phyloP scores from a whole-genome alignment of 92 coral and sea anemone genomes.

The Bergia sp. region DNA sequence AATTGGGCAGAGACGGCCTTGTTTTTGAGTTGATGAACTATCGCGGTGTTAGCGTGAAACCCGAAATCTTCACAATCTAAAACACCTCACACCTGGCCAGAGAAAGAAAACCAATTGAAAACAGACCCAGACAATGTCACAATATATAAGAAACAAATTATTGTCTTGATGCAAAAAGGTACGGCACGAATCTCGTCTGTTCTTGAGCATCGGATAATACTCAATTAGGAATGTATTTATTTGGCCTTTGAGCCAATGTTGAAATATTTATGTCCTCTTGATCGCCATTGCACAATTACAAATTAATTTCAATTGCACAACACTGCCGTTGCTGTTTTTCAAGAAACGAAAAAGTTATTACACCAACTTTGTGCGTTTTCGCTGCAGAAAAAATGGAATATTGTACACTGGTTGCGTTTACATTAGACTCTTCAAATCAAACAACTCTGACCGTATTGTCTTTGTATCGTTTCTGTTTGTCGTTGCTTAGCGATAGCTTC shows the following conservation, averaged over 20 bases:
- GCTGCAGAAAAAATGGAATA: conserved; percentile 5
- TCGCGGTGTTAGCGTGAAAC: conserved; percentile 33
- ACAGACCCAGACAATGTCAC: conserved; percentile 44
- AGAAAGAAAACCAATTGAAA: conserved; percentile 52
- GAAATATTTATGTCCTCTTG: conserved; percentile 73
- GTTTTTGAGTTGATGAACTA: background rate
- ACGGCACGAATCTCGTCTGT: conserved; percentile 53
- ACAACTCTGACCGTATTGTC: conserved; percentile 6
- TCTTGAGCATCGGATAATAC: conserved; percentile 62
- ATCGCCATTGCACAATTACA: conserved; percentile 71
- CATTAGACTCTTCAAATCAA: background rate
- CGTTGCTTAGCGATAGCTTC: conserved; percentile 63
- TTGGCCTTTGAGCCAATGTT: conserved; percentile 69
- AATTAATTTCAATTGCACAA: conserved; percentile 50
- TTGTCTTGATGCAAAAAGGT: conserved; percentile 44
- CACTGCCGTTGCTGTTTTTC: conserved; percentile 49
- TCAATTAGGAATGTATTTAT: conserved; percentile 80
- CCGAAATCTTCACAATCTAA: background rate
- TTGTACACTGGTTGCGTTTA: background rate
- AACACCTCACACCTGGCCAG: conserved; percentile 58
- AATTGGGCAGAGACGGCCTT: background rate
- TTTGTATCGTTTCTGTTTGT: conserved; percentile 48
- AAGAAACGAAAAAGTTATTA: conserved; percentile 14
- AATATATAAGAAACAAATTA: conserved; percentile 48
- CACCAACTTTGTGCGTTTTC: conserved; percentile 11